Base-by-base conservation (phyloP, 2,888 invertebrate genomes). In the Andrena bucephala region DNA sequence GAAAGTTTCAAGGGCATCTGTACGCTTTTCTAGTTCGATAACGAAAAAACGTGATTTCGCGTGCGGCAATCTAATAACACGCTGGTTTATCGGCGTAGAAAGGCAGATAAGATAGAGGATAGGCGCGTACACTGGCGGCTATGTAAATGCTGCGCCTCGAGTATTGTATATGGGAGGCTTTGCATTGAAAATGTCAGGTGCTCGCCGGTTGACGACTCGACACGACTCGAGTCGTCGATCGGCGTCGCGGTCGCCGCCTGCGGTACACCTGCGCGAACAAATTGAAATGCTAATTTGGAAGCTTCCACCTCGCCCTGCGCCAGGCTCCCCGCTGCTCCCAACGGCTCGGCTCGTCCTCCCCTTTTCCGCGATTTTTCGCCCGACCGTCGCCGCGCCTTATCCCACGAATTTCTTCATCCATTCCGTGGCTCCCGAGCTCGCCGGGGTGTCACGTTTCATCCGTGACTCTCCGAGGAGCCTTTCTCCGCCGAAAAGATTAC, bases 111-210 rank as follows among this genome's bases (percentile, higher is more conserved):
- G 84, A 84, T 57, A 57, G 24, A 74, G 59, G 63, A 65, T 50
- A 60, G 52, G 66, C 57, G 42, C 54, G 27, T 50, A 59, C 42
- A 42, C 62, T 42, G 69, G 54, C 71, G 66, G 31, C 67, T 75
- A 74, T 75, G 75, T 71, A 87, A 87, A 87, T 83, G 82, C 68
- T 69, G 54, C 59, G 70, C 52, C 57, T 24, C 42, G 54, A 20
- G 60, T 77, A 73, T 80, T 68, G 71, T 72, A 48, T 52, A 59
- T 36, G 48, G 59, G 54, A 65, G 24, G 70, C 63, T 87, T 77
- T 78, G 81, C 85, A 77, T 87, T 57, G 85, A 87, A 87, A 87
- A 87, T 88, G 85, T 87, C 87, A 88, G 86, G 69, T 87, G 70
- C 48, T 83, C 81, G 48, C 54, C 72, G 42, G 62, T 69, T 57